Evolutionary conservation across 2,888 invertebrate species (phyloP).

Genomic region (Hypsopygia costalis): DNA sequence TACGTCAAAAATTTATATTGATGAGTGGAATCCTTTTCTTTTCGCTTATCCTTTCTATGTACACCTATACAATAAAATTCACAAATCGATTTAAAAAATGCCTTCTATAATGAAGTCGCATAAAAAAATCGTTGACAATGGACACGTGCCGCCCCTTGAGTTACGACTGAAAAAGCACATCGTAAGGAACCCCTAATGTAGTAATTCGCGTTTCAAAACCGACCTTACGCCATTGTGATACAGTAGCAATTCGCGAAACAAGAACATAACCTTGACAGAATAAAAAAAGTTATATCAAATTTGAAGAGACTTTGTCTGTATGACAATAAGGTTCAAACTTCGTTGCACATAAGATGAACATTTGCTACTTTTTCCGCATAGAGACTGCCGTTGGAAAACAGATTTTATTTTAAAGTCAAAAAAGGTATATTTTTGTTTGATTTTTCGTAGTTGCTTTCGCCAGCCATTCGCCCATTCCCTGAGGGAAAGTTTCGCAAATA

Average conservation of each 20-base stretch:
- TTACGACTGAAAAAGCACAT: slow-evolving; percentile 52
- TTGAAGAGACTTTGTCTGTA: not conserved
- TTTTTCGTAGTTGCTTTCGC: not conserved
- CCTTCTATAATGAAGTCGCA: too few species aligned
- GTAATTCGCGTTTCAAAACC: slow-evolving; percentile 30
- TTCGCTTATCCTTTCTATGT: too few species aligned
- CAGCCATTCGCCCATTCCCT: not conserved
- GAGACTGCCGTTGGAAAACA: slow-evolving; percentile 3
- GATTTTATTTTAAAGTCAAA: slow-evolving; percentile 4
- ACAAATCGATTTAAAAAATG: too few species aligned
- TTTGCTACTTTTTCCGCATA: slow-evolving; percentile 17
- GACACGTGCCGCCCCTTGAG: slow-evolving; percentile 39
- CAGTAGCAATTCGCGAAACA: slow-evolving; percentile 19
- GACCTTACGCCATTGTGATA: slow-evolving; percentile 21
- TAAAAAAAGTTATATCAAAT: slow-evolving; percentile 20
- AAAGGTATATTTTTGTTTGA: slow-evolving; percentile 4
- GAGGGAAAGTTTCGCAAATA: not conserved
- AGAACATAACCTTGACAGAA: slow-evolving; percentile 31
- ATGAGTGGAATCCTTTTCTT: too few species aligned
- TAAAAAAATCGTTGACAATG: slow-evolving; percentile 31
- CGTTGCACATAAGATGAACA: slow-evolving; percentile 2
- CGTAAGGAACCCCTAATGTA: slow-evolving; percentile 45
- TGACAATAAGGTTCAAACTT: slow-evolving; percentile 16
- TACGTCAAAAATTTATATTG: too few species aligned
- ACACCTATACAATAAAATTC: too few species aligned